Base-by-base conservation (phyloP, 2,888 invertebrate genomes). In the Andrena hattorfiana region DNA sequence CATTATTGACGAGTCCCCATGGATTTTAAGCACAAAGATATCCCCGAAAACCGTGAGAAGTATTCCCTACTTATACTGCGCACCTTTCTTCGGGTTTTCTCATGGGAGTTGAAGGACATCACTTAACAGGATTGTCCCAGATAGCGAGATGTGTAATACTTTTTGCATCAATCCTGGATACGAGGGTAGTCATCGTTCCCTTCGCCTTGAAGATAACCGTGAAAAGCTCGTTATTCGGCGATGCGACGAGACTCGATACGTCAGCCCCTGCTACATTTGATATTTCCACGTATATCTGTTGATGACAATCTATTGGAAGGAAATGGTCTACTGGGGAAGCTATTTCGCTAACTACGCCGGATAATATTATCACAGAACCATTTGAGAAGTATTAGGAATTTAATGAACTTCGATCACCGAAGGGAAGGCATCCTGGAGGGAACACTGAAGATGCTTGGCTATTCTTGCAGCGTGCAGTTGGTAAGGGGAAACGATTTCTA, bases 291-390 rank as follows among this genome's bases (percentile, higher is more conserved):
- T 48, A 42, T 68, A 68, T 68, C 70, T 62, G 35, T 49, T 71
- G 76, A 81, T 82, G 81, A 76, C 76, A 81, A 71, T 81, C 70
- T 76, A 71, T 75, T 82, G 62, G 71, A 67, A 81, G 81, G 75
- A 81, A 82, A 82, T 82, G 67, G 59, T 60, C 67, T 62, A 66
- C 81, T 51, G 30, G 23, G n/a, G 32, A 70, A 70, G 54, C 81
- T 70, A 82, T 80, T 74, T 56, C 70, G 69, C 81, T 75, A 71
- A 75, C 81, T 66, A 70, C 26, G 49, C 26, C 23, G 28, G 62
- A 81, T 56, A 56, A 82, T 82, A 81, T 75, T 66, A 79, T 80
- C 78, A 32, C 32, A 8, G 16, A 6, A 20, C 20, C 49, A 42
- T 78, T 75, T 28, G 35, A 67, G 77, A 68, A 51, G 49, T 51